phyloP scores from a whole-genome alignment of 2,113 vertebrate genomes.

The Pagrus major region DNA sequence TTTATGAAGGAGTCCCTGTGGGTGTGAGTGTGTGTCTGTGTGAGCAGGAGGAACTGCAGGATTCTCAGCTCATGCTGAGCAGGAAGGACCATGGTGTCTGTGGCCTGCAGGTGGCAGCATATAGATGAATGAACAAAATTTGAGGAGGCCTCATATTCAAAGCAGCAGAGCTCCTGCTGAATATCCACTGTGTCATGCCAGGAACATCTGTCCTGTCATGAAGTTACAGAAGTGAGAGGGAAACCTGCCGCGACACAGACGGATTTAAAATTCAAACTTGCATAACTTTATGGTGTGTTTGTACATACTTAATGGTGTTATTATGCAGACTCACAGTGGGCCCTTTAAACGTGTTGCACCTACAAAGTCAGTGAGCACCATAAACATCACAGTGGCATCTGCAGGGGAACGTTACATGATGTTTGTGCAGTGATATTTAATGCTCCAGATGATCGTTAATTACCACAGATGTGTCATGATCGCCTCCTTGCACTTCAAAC shows the following conservation, averaged over 20 bases:
- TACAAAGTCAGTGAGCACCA: not conserved
- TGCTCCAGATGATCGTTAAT: conserved; percentile 25
- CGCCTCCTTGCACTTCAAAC: conserved; percentile 40
- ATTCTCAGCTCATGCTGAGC: not conserved
- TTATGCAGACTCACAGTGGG: conserved; percentile 28
- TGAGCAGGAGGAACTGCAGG: not conserved
- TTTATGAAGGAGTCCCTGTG: not conserved
- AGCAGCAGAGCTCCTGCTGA: conserved; percentile 44
- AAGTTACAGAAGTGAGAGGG: not conserved
- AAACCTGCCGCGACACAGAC: not conserved
- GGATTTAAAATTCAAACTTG: not conserved
- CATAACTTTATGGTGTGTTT: not conserved
- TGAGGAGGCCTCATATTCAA: conserved; percentile 67
- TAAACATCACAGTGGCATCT: not conserved
- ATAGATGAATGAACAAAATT: conserved; percentile 37
- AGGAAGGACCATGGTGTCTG: not conserved
- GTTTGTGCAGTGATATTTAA: conserved; percentile 10
- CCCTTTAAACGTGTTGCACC: not conserved
- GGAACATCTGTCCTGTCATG: not conserved
- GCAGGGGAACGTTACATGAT: not conserved
- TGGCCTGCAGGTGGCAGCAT: conserved; percentile 77
- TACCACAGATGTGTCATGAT: conserved; percentile 32
- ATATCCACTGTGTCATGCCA: conserved; percentile 35
- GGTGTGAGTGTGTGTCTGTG: not conserved
- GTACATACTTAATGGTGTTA: not conserved